Evolutionary conservation across 2,797 vertebrate species (phyloP), one percentile per base, ranked within the genome.

Genomic region (Galaxias olidus): DNA sequence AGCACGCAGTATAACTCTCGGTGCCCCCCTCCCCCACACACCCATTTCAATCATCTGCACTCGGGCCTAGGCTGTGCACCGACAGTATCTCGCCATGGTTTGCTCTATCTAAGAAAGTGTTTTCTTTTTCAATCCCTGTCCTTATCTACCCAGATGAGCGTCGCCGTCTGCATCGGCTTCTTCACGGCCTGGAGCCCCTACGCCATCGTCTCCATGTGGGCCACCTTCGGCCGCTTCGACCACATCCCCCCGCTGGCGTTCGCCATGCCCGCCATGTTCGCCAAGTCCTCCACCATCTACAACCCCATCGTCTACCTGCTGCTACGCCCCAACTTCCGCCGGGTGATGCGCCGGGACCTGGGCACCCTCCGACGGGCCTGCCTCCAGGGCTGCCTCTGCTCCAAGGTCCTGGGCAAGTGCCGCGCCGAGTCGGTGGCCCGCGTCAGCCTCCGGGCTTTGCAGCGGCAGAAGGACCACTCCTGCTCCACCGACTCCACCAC

Each of bases 231-330:
- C 71, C 86, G 80, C 4, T 66, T 90, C 12, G 84, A 91, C 8
- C 85, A 77, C 80, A 92, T 94, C 69, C 88, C 88, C 30, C 91
- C 90, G 7, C 48, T 91, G 75, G 90, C 90, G 0, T 94, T 94
- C 71, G 91, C 91, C 55, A 69, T 93, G 45, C 89, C 92, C 0
- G 92, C 92, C 71, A 84, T 92, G 82, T 93, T 94, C 66, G 88
- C 92, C 65, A 94, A 94, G 77, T 92, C 93, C 17, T 93, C 92
- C 63, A 92, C 91, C 44, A 87, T 93, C 69, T 93, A 92, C 81
- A 94, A 92, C 74, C 91, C 93, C 0, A 61, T 90, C 68, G 75
- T 92, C 57, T 91, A 89, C 78, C 79, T 94, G 8, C 76, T 87
- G 58, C 83, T 94, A 55, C 89, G 91, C 62, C 92, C 92, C 0